phyloP scores from a whole-genome alignment of 2,888 invertebrate species.

The Xestoiulus laeticollis region DNA sequence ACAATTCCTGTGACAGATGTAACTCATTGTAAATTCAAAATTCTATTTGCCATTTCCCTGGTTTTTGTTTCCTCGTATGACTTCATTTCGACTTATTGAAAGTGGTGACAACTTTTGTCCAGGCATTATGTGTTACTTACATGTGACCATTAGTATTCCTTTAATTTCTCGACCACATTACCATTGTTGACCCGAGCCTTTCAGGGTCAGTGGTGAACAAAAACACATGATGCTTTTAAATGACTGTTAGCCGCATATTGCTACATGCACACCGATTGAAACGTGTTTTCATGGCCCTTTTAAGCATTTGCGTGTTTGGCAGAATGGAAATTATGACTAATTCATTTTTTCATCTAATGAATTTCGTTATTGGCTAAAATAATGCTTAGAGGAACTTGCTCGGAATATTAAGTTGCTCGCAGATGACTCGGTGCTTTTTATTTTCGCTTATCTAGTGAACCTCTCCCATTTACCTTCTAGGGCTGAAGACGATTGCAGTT shows the following conservation, averaged over 20 bases:
- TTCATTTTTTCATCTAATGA: conserved; percentile 21
- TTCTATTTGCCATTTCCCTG: no score
- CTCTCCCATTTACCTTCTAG: conserved; percentile 43
- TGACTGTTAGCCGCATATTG: conserved; percentile 35
- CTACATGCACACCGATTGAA: neutral
- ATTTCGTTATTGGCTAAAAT: conserved; percentile 33
- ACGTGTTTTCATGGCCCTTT: conserved; percentile 38
- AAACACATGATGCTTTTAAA: conserved; percentile 13
- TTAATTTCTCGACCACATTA: neutral
- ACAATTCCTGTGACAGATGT: no score
- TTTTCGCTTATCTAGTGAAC: conserved; percentile 21
- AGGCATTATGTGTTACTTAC: neutral
- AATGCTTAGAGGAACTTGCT: neutral
- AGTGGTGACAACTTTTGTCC: neutral
- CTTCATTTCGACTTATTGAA: neutral
- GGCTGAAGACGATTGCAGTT: conserved; percentile 31
- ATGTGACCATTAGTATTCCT: neutral
- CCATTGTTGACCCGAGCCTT: conserved; percentile 11
- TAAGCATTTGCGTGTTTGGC: conserved; percentile 28
- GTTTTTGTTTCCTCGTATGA: no score
- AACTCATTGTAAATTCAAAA: no score
- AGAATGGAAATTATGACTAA: conserved; percentile 39
- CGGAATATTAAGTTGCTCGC: conserved; percentile 30
- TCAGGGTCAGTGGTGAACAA: neutral
- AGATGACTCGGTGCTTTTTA: conserved; percentile 28